Base-by-base conservation (phyloP, 2,113 vertebrate genomes). In the Hemicordylus capensis region DNA sequence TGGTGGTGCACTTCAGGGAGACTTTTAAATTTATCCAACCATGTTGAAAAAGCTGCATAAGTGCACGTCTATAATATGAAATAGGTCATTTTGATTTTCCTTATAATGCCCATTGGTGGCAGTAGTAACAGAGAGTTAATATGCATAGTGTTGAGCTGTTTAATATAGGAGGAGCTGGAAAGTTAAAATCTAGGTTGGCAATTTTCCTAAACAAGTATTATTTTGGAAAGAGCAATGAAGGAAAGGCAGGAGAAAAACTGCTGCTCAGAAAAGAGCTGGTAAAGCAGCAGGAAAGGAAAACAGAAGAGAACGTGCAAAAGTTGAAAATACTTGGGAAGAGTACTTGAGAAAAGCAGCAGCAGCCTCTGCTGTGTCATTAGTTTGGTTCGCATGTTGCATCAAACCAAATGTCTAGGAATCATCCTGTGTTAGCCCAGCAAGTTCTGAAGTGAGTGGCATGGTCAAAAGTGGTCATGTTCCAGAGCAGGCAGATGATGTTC, bases 41-140 rank as follows among this genome's bases (percentile, higher is more conserved):
- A 72, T 44, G 39, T 31, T 76, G 79, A 91, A 89, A n/a, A 54
- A 92, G 75, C 63, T 87, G 26, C 42, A 86, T 3, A 76, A 48
- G 81, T 46, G 76, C 85, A 85, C 10, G 59, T 37, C 22, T 20
- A 64, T 78, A n/a, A 51, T 76, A 61, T 90, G 37, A 87, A 72
- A 20, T 81, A 10, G 22, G 26, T 80, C 86, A 81, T 2, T 6
- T 56, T 51, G 2, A 42, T 7, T 7, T 1, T 0, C 39, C 14
- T 31, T 80, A 77, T 56, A 76, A 64, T 26, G 76, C 48, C 28
- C 76, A 39, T 51, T 28, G 26, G 77, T 84, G 26, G 22, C 22
- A 34, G 28, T 84, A 1, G 17, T 78, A 22, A 69, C 11, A 64
- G 3, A 2, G 39, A 76, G 76, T 9, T 14, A 83, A 12, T 77